phyloP scores from a whole-genome alignment of 2,113 vertebrate species.

The Gallinago paraguaiae region DNA sequence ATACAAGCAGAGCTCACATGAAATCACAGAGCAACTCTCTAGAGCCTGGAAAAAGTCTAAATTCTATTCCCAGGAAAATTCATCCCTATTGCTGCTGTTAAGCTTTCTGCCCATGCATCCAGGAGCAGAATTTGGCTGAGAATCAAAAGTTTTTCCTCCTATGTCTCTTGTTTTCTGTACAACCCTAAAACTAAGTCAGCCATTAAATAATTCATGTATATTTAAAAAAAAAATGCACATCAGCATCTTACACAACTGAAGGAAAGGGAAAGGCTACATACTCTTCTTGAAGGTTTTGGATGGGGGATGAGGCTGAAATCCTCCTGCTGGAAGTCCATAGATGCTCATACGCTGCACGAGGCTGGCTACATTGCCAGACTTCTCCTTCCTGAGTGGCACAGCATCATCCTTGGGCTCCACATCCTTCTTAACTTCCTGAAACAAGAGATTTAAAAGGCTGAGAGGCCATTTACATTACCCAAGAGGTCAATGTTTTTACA shows the following conservation, averaged over 20 bases:
- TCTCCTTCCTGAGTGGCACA: constrained; percentile 79
- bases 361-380: constrained; percentile 89
- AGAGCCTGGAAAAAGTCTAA: neutral
- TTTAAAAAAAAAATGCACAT: neutral
- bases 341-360: constrained; percentile 95
- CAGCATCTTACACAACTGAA: neutral
- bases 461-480: neutral
- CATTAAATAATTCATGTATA: neutral
- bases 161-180: neutral
- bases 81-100: neutral
- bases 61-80: neutral
- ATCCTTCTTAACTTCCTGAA: constrained; percentile 89
- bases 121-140: neutral
- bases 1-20: neutral
- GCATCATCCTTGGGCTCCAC: constrained; percentile 83
- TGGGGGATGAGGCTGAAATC: constrained; percentile 84
- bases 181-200: neutral
- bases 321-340: constrained; percentile 89
- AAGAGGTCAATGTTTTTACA: neutral
- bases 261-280: constrained; percentile 74
- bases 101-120: neutral
- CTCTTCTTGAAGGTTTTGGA: constrained; percentile 83
- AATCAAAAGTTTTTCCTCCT: neutral
- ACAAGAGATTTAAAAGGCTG: constrained; percentile 28
- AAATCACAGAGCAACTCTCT: neutral